Conservation (phyloP, 1,140 invertebrate species). For the Caenorhabditis brenneri region DNA sequence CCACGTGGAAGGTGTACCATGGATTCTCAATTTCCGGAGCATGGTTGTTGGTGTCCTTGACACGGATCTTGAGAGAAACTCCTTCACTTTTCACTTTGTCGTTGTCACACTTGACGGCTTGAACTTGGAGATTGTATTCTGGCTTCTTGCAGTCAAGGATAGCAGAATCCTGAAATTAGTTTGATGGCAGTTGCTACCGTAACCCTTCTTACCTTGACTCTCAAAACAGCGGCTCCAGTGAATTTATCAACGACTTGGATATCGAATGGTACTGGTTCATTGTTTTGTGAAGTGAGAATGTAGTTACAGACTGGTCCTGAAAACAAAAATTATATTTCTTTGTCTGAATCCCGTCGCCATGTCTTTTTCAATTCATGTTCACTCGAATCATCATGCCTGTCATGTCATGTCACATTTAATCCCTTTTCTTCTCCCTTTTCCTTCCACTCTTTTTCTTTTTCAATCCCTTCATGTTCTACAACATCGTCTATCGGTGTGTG, state of each 20-base stretch:
- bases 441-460: background rate
- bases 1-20: constrained; percentile 70
- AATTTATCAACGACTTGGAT: constrained; percentile 62
- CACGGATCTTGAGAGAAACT: constrained; percentile 65
- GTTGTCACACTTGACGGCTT: constrained; percentile 67
- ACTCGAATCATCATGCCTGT: constrained; percentile 28
- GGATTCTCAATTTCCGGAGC: constrained; percentile 70
- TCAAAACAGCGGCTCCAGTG: constrained; percentile 63
- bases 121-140: constrained; percentile 59
- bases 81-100: constrained; percentile 61
- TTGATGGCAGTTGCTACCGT: background rate
- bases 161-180: constrained; percentile 42
- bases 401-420: constrained; percentile 39
- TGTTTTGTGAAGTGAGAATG: constrained; percentile 58
- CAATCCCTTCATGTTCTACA: constrained; percentile 33
- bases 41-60: constrained; percentile 70
- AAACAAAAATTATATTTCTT: background rate
- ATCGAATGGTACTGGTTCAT: constrained; percentile 61
- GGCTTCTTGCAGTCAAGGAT: constrained; percentile 64
- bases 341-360: background rate
- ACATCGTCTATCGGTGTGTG: background rate
- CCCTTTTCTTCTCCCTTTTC: background rate
- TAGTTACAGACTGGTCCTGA: constrained; percentile 68
- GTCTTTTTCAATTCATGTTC: constrained; percentile 23
- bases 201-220: constrained; percentile 51